A percentile compares a stretch with the other conserved stretches of the same genome.
phyloP scores from a whole-genome alignment of 2,113 vertebrate genomes.

The Murina feae region DNA sequence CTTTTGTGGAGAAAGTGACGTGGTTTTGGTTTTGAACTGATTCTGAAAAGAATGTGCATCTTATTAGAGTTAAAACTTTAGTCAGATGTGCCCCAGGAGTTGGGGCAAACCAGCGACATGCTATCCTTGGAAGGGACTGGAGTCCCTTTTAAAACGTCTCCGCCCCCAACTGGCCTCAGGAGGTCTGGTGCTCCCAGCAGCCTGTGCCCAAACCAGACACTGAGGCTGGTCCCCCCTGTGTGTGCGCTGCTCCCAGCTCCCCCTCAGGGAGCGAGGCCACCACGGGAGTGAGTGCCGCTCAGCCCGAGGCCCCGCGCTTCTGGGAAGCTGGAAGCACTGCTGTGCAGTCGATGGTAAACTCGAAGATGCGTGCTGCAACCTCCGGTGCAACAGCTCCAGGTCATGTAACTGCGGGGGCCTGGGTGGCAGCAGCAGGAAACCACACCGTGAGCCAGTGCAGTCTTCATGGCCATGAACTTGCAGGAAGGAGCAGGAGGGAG shows the following conservation, averaged over 20 bases:
- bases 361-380: neutral
- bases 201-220: neutral
- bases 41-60: neutral
- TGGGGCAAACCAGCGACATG: neutral
- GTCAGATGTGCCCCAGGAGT: neutral
- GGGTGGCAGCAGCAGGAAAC: neutral
- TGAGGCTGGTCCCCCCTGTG: neutral
- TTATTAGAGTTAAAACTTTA: neutral
- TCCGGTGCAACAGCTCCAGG: neutral
- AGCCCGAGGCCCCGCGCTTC: neutral
- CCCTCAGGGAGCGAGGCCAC: neutral
- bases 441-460: rapidly evolving
- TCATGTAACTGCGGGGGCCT: neutral
- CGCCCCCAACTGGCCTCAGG: neutral
- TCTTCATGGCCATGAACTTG: rapidly evolving
- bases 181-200: neutral
- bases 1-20: neutral
- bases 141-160: neutral
- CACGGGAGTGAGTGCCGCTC: neutral
- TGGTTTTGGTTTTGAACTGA: neutral
- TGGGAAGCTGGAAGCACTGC: neutral
- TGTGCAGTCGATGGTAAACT: no score
- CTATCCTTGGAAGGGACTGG: neutral
- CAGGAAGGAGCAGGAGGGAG: neutral
- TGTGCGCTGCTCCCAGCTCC: neutral